A percentile compares a stretch with the other conserved stretches of the same genome.
Conservation (phyloP, 2,888 invertebrate genomes). For the Phymatocera aterrima region DNA sequence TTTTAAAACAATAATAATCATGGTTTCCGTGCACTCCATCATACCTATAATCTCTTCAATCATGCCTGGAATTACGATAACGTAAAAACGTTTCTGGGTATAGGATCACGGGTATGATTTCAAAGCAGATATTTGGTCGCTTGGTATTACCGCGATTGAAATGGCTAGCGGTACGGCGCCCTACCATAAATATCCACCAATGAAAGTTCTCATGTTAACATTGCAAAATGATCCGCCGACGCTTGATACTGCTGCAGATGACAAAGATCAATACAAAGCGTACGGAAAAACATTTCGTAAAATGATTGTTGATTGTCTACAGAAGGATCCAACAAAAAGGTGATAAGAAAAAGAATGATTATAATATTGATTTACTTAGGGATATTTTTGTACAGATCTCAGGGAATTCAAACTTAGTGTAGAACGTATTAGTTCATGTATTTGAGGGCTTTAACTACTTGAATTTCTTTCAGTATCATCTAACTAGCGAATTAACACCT, state of each 20-base stretch:
- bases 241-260: conserved; percentile 95
- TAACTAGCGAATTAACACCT: conserved; percentile 33
- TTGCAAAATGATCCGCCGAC: conserved; percentile 98
- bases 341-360: conserved; percentile 56
- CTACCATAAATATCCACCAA: conserved; percentile 98
- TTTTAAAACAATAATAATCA: not conserved
- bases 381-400: not conserved
- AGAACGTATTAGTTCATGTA: not conserved
- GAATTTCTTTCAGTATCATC: not conserved
- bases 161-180: conserved; percentile 99
- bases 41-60: no score
- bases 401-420: not conserved
- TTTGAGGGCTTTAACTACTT: conserved; percentile 19
- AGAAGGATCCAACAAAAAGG: conserved; percentile 95
- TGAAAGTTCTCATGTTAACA: conserved; percentile 99
- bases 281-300: conserved; percentile 98
- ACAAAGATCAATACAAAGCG: conserved; percentile 98
- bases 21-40: not conserved
- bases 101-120: conserved; percentile 98
- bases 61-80: conserved; percentile 58
- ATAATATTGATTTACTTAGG: not conserved
- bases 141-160: conserved; percentile 98
- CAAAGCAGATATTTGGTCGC: conserved; percentile 96
- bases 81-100: conserved; percentile 57
- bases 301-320: conserved; percentile 97